Evolutionary conservation across 2,888 invertebrate genomes (phyloP).

Genomic region (Scaptomyza polygonia): DNA sequence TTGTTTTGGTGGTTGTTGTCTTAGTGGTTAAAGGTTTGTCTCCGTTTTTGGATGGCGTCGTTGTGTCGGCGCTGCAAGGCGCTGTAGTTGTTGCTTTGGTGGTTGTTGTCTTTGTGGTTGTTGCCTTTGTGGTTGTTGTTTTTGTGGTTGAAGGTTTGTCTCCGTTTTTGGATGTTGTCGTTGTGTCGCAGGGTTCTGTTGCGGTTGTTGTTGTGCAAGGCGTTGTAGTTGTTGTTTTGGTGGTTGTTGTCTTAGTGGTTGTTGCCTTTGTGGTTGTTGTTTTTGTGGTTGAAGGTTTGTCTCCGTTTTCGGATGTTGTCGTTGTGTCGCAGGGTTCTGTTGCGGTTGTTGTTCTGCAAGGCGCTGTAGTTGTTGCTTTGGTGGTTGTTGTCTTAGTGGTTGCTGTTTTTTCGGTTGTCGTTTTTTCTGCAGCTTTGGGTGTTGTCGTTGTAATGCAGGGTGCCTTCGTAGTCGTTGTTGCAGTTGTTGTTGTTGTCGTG

Average conservation of each 20-base stretch:
- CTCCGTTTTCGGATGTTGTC: not conserved
- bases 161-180: not conserved
- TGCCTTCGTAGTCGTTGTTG: not conserved
- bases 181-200: constrained; percentile 1
- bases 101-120: constrained; percentile 12
- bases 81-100: not conserved
- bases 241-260: constrained; percentile 10
- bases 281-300: not conserved
- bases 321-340: constrained; percentile 7
- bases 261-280: not conserved
- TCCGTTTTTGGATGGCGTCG: not conserved
- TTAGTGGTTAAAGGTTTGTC: too few species aligned
- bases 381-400: constrained; percentile 15
- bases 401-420: not conserved
- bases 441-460: constrained; percentile 7
- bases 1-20: constrained; percentile 5
- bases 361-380: not conserved
- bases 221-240: not conserved
- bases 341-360: constrained; percentile 2
- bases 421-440: not conserved
- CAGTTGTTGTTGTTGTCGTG: constrained; percentile 5
- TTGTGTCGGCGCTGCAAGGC: constrained; percentile 8
- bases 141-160: too few species aligned
- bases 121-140: not conserved
- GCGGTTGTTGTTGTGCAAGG: constrained; percentile 5